Evolutionary conservation across 2,113 vertebrate species (phyloP).

Genomic region (Synodontis membranacea): DNA sequence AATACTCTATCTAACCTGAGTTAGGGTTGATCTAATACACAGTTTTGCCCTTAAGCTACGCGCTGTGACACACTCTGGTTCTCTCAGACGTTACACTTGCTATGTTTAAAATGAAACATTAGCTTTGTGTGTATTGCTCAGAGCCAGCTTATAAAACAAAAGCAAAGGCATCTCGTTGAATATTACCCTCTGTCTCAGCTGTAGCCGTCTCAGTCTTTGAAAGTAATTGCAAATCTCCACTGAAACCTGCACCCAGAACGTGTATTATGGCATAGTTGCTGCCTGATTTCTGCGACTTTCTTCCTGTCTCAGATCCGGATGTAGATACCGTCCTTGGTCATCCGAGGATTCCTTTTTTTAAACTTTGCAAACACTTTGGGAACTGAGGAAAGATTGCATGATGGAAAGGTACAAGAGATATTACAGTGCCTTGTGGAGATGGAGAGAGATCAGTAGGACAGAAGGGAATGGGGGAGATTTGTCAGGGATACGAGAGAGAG

Average conservation of each 20-base stretch:
- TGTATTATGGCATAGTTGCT: background rate
- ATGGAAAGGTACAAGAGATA: slow-evolving; percentile 31
- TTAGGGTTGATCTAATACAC: slow-evolving; percentile 26
- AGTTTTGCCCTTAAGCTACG: slow-evolving; percentile 31
- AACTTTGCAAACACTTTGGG: slow-evolving; percentile 29
- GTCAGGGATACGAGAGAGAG: slow-evolving; percentile 36
- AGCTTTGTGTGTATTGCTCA: slow-evolving; percentile 24
- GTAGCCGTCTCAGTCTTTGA: background rate
- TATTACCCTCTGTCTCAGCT: background rate
- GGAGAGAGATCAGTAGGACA: slow-evolving; percentile 36
- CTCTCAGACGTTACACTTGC: background rate
- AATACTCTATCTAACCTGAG: slow-evolving; percentile 10
- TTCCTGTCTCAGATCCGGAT: background rate
- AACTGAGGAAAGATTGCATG: background rate
- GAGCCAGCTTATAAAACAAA: slow-evolving; percentile 35
- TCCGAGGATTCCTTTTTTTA: slow-evolving; percentile 8
- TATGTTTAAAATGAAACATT: slow-evolving; percentile 20
- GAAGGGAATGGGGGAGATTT: slow-evolving; percentile 36
- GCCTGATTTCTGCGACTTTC: background rate
- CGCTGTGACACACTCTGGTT: background rate
- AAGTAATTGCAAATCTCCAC: slow-evolving; percentile 15
- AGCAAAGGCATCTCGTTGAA: background rate
- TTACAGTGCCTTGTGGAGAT: slow-evolving; percentile 32
- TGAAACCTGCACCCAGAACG: background rate
- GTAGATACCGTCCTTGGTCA: slow-evolving; percentile 1